Percentiles rank a stretch among this genome's conserved stretches.
Conservation (phyloP, 2,888 invertebrate genomes). For the Leptothorax acervorum region DNA sequence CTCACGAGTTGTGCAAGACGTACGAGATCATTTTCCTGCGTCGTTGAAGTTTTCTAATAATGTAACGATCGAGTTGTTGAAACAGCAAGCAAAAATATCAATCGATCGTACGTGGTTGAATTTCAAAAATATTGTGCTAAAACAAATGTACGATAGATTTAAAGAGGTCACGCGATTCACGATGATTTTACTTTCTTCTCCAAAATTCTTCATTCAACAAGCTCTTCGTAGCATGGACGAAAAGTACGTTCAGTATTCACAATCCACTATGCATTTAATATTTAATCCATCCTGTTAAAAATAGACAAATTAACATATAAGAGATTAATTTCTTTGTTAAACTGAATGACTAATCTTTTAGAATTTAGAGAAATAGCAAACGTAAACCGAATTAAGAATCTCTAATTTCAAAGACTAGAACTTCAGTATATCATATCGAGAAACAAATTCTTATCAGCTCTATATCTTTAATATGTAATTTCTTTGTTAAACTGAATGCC, state of each 20-base stretch:
- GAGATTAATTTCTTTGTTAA: background rate
- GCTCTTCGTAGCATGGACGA: slow-evolving; percentile 82
- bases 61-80: slow-evolving; percentile 40
- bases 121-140: slow-evolving; percentile 26
- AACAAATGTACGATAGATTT: slow-evolving; percentile 28
- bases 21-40: slow-evolving; percentile 38
- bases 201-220: slow-evolving; percentile 78
- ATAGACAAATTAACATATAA: background rate
- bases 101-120: slow-evolving; percentile 13
- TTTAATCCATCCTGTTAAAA: background rate
- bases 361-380: background rate
- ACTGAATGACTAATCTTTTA: background rate
- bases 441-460: background rate
- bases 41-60: slow-evolving; percentile 43
- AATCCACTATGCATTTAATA: background rate
- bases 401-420: background rate
- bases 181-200: slow-evolving; percentile 65
- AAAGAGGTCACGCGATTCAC: slow-evolving; percentile 29
- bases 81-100: slow-evolving; percentile 16
- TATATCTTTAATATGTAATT: background rate
- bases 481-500: background rate
- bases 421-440: background rate
- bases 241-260: slow-evolving; percentile 71
- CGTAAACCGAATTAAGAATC: background rate
- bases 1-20: background rate